These are phyloP conservation scores for Phthorimaea operculella DNA, from an alignment of 1,140 invertebrate species.

Conservation along the genomic window DNA sequence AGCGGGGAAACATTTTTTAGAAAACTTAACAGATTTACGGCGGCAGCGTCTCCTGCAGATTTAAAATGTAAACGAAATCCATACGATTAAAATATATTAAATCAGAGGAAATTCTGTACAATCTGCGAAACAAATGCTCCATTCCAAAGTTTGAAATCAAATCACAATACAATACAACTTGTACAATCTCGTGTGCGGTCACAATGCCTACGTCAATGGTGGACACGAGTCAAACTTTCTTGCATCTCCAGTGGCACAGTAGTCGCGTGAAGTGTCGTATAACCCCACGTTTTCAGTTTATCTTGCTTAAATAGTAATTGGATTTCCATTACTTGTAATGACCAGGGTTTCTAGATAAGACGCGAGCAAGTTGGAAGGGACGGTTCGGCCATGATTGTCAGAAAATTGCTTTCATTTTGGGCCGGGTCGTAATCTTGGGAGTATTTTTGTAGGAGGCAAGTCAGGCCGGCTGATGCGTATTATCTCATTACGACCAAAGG, in stretches of 20 bases:
- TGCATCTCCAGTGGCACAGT: background rate
- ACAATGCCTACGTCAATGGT: no score
- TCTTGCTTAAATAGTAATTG: constrained; percentile 50
- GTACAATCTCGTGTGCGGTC: no score
- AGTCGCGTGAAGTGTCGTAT: background rate
- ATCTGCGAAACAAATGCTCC: no score
- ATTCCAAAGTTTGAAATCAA: no score
- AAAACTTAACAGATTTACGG: constrained; percentile 23
- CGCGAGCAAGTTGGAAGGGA: constrained; percentile 26
- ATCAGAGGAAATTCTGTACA: no score
- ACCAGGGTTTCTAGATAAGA: constrained; percentile 42
- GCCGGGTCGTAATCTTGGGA: constrained; percentile 22
- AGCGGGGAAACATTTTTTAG: constrained; percentile 16
- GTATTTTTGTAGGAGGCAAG: constrained; percentile 30
- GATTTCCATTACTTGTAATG: constrained; percentile 48
- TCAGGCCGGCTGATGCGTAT: constrained; percentile 20
- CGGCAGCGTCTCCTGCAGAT: background rate
- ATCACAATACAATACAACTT: no score
- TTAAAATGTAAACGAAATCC: background rate
- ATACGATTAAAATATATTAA: background rate
- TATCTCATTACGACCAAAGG: constrained; percentile 27
- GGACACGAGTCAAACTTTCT: background rate
- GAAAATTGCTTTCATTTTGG: constrained; percentile 41
- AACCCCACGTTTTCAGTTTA: constrained; percentile 35
- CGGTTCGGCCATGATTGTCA: constrained; percentile 25